Conservation (phyloP, 2,113 vertebrate genomes). For the Ammospiza nelsoni region DNA sequence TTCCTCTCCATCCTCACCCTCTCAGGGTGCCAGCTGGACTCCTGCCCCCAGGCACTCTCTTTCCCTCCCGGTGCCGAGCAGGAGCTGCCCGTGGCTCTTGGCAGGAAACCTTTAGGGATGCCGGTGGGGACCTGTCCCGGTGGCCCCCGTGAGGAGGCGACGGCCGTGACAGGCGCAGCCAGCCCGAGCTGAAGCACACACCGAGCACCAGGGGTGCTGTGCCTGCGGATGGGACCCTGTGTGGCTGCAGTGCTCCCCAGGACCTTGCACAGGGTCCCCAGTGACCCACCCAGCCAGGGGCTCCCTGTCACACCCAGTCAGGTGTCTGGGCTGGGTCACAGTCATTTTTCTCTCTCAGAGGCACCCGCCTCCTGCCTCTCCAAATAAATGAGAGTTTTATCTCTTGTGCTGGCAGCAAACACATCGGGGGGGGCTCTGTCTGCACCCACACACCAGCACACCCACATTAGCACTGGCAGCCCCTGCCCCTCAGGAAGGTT, state of each 20-base stretch:
- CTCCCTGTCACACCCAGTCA: neutral
- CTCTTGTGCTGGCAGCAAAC: neutral
- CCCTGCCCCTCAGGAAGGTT: neutral
- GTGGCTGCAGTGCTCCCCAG: neutral
- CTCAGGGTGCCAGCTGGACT: neutral
- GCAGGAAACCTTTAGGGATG: neutral
- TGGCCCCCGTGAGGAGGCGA: fast-evolving
- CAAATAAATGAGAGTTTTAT: neutral
- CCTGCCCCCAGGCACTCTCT: fast-evolving
- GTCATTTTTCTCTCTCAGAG: neutral
- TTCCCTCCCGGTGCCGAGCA: fast-evolving
- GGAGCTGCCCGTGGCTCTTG: neutral
- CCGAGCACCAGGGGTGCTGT: neutral
- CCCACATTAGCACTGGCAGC: neutral
- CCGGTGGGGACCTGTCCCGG: fast-evolving
- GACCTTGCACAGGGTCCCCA: neutral
- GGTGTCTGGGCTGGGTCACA: neutral
- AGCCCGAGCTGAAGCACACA: no score
- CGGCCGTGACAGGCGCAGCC: fast-evolving
- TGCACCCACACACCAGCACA: neutral
- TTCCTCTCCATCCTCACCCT: fast-evolving
- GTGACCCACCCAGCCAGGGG: neutral
- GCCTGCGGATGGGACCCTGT: fast-evolving
- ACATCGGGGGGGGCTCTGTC: fast-evolving
- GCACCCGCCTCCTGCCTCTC: neutral